A percentile compares a stretch with the other conserved stretches of the same genome.
phyloP scores from a whole-genome alignment of 2,888 invertebrate genomes.

The Torymus auratus region DNA sequence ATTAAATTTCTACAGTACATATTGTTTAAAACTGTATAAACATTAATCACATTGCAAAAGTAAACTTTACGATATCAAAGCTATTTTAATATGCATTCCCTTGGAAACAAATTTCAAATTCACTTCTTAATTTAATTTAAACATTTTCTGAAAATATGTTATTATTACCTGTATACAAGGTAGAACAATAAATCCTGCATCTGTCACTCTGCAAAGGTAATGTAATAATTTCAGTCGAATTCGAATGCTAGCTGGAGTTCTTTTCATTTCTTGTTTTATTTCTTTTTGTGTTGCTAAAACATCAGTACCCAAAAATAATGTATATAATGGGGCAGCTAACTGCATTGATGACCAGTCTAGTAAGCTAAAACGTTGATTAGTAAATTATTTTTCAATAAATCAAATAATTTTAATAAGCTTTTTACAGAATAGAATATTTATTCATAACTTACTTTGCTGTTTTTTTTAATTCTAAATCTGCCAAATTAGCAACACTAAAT shows the following conservation, averaged over 20 bases:
- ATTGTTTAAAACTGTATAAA: too few relatives aligned
- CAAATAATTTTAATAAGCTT: constrained; percentile 28
- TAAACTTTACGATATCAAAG: too few relatives aligned
- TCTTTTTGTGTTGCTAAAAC: constrained; percentile 77
- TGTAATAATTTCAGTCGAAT: constrained; percentile 91
- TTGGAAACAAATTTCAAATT: constrained; percentile 9
- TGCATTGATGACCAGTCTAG: constrained; percentile 87
- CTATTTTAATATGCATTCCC: not conserved
- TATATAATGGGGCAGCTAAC: constrained; percentile 86
- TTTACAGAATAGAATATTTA: constrained; percentile 10
- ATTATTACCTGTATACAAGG: constrained; percentile 88
- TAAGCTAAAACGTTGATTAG: constrained; percentile 77
- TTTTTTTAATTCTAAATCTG: constrained; percentile 90
- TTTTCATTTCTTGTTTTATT: constrained; percentile 82
- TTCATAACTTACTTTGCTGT: constrained; percentile 80
- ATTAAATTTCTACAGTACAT: too few relatives aligned
- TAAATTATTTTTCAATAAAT: not conserved
- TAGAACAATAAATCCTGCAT: constrained; percentile 79
- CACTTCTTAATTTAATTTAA: not conserved
- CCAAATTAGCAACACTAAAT: constrained; percentile 91
- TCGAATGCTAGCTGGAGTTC: constrained; percentile 88
- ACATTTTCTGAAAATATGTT: not conserved
- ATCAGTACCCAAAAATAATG: constrained; percentile 86
- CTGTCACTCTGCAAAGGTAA: constrained; percentile 86
- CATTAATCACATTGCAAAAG: too few relatives aligned